Conservation (phyloP, 1,140 invertebrate genomes). For the Drosophila bocqueti region DNA sequence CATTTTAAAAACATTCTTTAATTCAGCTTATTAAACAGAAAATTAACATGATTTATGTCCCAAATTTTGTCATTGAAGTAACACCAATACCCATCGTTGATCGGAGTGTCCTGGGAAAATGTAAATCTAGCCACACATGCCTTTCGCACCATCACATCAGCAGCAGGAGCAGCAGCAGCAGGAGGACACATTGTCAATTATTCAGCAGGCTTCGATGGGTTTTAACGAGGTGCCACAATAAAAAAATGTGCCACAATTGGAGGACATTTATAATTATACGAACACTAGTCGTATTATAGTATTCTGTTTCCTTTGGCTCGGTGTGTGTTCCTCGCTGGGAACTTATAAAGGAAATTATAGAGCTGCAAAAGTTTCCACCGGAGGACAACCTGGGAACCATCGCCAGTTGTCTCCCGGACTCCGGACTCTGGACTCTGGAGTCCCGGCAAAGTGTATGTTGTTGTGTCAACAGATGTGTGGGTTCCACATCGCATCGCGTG, state of each 20-base stretch:
- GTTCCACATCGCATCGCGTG: slow-evolving; percentile 47
- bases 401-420: slow-evolving; percentile 14
- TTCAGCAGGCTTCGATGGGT: slow-evolving; percentile 31
- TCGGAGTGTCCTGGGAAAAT: slow-evolving; percentile 30
- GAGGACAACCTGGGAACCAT: slow-evolving; percentile 8
- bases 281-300: slow-evolving; percentile 17
- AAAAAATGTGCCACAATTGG: slow-evolving; percentile 30
- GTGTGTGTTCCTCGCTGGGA: neutral
- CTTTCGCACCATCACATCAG: slow-evolving; percentile 36
- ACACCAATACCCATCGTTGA: neutral
- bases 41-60: neutral
- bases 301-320: slow-evolving; percentile 11
- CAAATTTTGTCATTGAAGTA: neutral
- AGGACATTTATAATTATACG: slow-evolving; percentile 43
- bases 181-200: slow-evolving; percentile 38
- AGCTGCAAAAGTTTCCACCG: slow-evolving; percentile 45
- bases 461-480: slow-evolving; percentile 56
- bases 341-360: slow-evolving; percentile 45
- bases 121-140: slow-evolving; percentile 36
- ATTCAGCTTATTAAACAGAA: neutral
- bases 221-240: slow-evolving; percentile 57
- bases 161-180: neutral
- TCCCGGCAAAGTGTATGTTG: slow-evolving; percentile 7
- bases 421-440: too few relatives aligned
- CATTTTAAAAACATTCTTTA: neutral